A percentile compares a stretch with the other conserved stretches of the same genome.
Evolutionary conservation across 2,113 vertebrate species (phyloP).

Genomic region (Arothron firmamentum): DNA sequence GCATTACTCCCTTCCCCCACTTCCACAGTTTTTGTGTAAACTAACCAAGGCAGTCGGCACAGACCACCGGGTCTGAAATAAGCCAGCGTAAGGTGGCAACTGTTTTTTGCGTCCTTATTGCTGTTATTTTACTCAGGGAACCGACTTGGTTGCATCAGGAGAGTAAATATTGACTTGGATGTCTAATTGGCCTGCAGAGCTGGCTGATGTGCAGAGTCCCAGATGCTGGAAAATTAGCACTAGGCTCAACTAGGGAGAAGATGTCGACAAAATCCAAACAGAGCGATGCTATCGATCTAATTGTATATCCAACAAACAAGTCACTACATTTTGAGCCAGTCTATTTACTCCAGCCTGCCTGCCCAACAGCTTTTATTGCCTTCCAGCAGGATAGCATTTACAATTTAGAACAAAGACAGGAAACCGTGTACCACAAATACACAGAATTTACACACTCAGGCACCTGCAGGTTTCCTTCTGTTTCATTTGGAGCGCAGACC

Average conservation of each 20-base stretch:
- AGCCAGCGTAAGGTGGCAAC: slow-evolving; percentile 35
- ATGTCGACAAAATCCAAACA: slow-evolving; percentile 51
- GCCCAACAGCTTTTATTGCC: slow-evolving; percentile 52
- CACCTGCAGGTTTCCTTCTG: slow-evolving; percentile 58
- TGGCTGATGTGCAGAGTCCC: slow-evolving; percentile 41
- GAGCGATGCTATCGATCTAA: slow-evolving; percentile 43
- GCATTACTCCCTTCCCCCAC: not conserved
- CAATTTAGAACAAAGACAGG: slow-evolving; percentile 24
- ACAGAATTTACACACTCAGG: slow-evolving; percentile 42
- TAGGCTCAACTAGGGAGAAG: slow-evolving; percentile 16
- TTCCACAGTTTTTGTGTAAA: slow-evolving; percentile 27
- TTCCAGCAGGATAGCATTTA: slow-evolving; percentile 50
- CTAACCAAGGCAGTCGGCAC: slow-evolving; percentile 32
- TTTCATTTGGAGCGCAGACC: slow-evolving; percentile 60
- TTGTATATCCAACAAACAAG: slow-evolving; percentile 50
- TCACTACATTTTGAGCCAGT: slow-evolving; percentile 5
- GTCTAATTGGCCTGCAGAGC: slow-evolving; percentile 66
- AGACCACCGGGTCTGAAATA: slow-evolving; percentile 18
- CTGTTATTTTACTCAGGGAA: slow-evolving; percentile 51
- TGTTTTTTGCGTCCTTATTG: slow-evolving; percentile 43
- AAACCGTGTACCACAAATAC: slow-evolving; percentile 22
- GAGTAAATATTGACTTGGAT: slow-evolving; percentile 47
- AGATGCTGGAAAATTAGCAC: slow-evolving; percentile 61
- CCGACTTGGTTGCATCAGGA: slow-evolving; percentile 61
- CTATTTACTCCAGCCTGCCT: slow-evolving; percentile 43